Percentiles rank a stretch among this genome's conserved stretches.
Conservation (phyloP, 2,113 vertebrate genomes). For the Blennius ocellaris region DNA sequence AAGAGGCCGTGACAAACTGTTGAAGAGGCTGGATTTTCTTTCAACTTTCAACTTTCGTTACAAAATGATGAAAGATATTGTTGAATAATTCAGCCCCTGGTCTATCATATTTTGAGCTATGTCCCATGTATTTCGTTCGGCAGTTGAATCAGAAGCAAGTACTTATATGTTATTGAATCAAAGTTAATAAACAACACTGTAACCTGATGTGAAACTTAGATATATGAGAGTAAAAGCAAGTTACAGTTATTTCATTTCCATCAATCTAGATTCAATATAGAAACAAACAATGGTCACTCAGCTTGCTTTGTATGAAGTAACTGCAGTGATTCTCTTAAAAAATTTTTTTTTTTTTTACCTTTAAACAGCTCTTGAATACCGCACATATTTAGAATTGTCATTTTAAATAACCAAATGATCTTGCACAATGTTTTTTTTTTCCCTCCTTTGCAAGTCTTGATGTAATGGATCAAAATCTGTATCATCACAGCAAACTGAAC, state of each 20-base stretch:
- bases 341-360: no score
- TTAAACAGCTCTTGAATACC: no score
- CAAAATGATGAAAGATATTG: constrained; percentile 6
- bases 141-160: constrained; percentile 1
- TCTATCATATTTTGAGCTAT: constrained; percentile 8
- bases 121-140: constrained; percentile 33
- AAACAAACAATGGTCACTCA: no score
- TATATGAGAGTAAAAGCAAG: background rate
- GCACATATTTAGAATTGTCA: no score
- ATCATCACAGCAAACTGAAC: no score
- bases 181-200: background rate
- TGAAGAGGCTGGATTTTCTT: background rate
- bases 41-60: background rate
- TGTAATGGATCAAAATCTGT: no score
- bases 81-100: background rate
- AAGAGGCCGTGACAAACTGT: background rate
- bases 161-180: constrained; percentile 7
- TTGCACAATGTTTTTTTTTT: no score
- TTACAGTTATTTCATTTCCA: background rate
- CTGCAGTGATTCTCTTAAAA: no score
- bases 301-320: no score
- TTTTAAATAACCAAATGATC: no score
- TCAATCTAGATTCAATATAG: no score
- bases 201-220: background rate
- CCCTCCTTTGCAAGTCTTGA: no score